Percentiles rank a stretch among this genome's conserved stretches.
phyloP scores from a whole-genome alignment of 1,140 invertebrate genomes.

The Caenorhabditis briggsae region DNA sequence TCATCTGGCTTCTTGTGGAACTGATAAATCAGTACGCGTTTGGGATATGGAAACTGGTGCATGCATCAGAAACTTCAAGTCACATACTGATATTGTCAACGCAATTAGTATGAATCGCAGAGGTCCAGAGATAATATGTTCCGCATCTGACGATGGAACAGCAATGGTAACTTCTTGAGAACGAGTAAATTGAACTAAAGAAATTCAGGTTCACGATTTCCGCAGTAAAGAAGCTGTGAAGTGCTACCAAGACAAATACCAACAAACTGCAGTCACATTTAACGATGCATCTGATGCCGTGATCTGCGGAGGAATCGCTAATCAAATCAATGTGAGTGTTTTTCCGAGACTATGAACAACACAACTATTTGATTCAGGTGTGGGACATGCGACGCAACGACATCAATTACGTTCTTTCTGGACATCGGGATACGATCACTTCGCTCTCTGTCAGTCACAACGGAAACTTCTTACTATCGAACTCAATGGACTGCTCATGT shows the following conservation, averaged over 20 bases:
- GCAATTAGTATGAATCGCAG: conserved; percentile 83
- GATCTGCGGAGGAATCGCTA: conserved; percentile 92
- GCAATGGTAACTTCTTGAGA: conserved; percentile 17
- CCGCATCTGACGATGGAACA: conserved; percentile 92
- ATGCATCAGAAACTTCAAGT: conserved; percentile 91
- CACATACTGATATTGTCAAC: conserved; percentile 81
- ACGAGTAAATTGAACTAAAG: conserved; percentile 74
- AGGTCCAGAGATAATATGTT: conserved; percentile 89
- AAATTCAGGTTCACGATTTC: conserved; percentile 83
- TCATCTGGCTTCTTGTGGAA: conserved; percentile 88
- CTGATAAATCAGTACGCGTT: conserved; percentile 92
- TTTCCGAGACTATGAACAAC: neutral
- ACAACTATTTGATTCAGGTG: neutral
- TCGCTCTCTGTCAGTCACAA: conserved; percentile 91
- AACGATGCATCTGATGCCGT: conserved; percentile 94
- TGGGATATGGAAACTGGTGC: conserved; percentile 92
- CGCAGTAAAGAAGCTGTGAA: conserved; percentile 87
- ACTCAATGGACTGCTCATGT: conserved; percentile 94
- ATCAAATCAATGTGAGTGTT: conserved; percentile 88
- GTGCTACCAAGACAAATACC: conserved; percentile 85
- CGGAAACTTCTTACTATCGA: conserved; percentile 92
- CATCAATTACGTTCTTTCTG: conserved; percentile 87
- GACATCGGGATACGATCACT: conserved; percentile 93
- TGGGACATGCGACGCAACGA: conserved; percentile 95
- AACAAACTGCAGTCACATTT: conserved; percentile 89